Percentiles rank a stretch among this genome's conserved stretches.
These are phyloP conservation scores for Oryzias sinensis DNA, from an alignment of 2,797 vertebrate species.

Conservation along the genomic window DNA sequence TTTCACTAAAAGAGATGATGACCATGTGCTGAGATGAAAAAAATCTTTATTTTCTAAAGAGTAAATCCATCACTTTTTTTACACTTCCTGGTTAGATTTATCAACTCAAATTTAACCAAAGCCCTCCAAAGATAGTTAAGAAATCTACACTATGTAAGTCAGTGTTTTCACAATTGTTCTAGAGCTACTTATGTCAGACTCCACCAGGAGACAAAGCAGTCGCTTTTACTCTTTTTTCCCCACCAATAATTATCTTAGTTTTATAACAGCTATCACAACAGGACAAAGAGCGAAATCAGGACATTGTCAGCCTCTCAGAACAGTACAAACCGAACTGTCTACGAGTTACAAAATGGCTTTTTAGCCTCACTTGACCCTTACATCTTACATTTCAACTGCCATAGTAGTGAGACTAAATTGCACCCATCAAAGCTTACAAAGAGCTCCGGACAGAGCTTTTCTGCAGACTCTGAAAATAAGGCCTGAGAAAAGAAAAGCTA, in stretches of 20 bases:
- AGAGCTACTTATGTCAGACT: constrained; percentile 20
- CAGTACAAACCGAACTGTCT: constrained; percentile 17
- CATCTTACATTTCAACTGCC: constrained; percentile 17
- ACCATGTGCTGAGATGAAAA: too few species aligned
- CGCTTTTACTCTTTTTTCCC: constrained; percentile 18
- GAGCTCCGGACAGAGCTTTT: constrained; percentile 20
- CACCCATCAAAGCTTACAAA: constrained; percentile 33
- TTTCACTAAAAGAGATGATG: too few species aligned
- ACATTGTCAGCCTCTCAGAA: constrained; percentile 5
- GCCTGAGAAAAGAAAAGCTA: constrained; percentile 16
- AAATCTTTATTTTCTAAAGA: too few species aligned
- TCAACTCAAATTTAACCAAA: constrained; percentile 4
- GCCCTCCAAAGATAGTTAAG: not conserved
- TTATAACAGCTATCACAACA: constrained; percentile 13
- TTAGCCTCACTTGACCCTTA: constrained; percentile 41
- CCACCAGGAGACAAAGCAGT: constrained; percentile 21
- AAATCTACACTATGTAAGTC: not conserved
- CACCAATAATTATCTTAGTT: constrained; percentile 37
- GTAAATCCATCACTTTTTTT: too few species aligned
- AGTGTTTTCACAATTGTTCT: constrained; percentile 9
- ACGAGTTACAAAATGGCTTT: constrained; percentile 28
- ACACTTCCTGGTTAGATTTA: not conserved
- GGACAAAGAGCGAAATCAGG: constrained; percentile 3
- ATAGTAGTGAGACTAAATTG: not conserved
- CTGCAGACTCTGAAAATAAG: constrained; percentile 40